A percentile compares a stretch with the other conserved stretches of the same genome.
Conservation (phyloP, 2,888 invertebrate genomes). For the Rhaphigaster nebulosa region DNA sequence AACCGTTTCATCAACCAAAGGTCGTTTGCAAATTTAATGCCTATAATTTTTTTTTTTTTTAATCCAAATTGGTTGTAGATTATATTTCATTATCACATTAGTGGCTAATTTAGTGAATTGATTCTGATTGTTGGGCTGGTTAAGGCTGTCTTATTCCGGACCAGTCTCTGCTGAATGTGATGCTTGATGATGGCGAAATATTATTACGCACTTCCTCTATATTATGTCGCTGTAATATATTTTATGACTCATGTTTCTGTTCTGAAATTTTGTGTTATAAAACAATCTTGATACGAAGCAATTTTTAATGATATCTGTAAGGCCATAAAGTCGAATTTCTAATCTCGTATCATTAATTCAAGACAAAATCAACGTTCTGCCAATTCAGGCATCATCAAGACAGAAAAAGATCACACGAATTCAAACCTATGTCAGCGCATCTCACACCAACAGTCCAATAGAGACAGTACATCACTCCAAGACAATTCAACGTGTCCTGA, state of each 20-base stretch:
- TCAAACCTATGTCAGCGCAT: too few relatives aligned
- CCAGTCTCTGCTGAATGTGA: not conserved
- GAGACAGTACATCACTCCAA: too few relatives aligned
- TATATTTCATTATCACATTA: constrained; percentile 17
- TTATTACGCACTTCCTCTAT: not conserved
- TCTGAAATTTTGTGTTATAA: not conserved
- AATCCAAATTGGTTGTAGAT: not conserved
- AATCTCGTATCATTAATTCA: too few relatives aligned
- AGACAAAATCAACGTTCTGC: too few relatives aligned
- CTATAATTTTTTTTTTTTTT: constrained; percentile 1
- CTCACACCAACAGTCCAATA: too few relatives aligned
- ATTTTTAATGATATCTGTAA: too few relatives aligned
- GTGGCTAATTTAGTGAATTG: not conserved
- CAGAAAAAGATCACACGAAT: too few relatives aligned
- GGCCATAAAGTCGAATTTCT: too few relatives aligned
- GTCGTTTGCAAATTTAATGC: constrained; percentile 5
- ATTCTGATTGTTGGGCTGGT: not conserved
- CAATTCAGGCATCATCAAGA: too few relatives aligned
- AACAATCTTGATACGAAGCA: not conserved
- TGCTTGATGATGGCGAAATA: not conserved
- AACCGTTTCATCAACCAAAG: not conserved
- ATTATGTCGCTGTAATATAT: not conserved
- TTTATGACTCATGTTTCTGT: not conserved
- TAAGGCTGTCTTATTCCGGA: not conserved
- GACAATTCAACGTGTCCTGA: too few relatives aligned